Evolutionary conservation across 30 jellyfish, hydroid and myxozoan genomes (phyloP).

Genomic region (Cassiopea andromeda): DNA sequence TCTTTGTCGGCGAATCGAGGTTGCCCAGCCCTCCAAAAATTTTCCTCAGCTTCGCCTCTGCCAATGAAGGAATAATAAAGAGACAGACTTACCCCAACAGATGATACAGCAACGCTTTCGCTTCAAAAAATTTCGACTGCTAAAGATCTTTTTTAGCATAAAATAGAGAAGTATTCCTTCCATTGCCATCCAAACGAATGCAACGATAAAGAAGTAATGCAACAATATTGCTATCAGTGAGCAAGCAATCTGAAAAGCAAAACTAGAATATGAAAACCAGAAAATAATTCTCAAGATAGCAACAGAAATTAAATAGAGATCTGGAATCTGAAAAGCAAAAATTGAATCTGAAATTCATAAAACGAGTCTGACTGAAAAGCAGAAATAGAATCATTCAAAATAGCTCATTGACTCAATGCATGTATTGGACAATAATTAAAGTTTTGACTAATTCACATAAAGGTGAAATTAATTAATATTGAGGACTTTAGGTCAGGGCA

Average conservation of each 20-base stretch:
- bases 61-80: not conserved
- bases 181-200: conserved; percentile 97
- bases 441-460: no score
- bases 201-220: conserved; percentile 85
- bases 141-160: conserved; percentile 86
- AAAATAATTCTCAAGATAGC: no score
- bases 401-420: no score
- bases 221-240: conserved; percentile 73
- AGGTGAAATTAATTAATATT: no score
- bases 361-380: no score
- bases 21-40: not conserved
- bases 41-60: not conserved
- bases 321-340: no score
- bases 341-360: no score
- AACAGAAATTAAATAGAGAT: no score
- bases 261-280: not conserved
- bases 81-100: conserved; percentile 80
- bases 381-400: no score
- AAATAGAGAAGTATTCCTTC: conserved; percentile 88
- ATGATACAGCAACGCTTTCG: conserved; percentile 61
- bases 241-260: conserved; percentile 69
- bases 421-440: no score
- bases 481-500: no score
- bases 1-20: no score
- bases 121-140: conserved; percentile 73